Evolutionary conservation across 2,113 vertebrate species (phyloP).

Genomic region (Prolemur simus): DNA sequence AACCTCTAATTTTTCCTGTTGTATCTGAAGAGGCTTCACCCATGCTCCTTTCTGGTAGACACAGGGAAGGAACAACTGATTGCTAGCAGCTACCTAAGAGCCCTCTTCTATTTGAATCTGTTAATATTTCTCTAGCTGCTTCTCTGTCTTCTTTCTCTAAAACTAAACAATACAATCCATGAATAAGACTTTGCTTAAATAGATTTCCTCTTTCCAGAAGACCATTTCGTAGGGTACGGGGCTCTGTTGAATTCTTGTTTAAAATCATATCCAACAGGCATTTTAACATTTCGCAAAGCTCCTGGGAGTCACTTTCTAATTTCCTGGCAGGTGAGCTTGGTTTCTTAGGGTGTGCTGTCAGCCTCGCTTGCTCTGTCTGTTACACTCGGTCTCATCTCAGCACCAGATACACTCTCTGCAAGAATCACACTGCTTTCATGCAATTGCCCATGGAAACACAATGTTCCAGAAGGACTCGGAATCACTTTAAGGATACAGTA

Average conservation of each 20-base stretch:
- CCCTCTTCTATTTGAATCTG: not conserved
- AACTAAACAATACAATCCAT: not conserved
- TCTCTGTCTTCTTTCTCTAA: not conserved
- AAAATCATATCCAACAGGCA: not conserved
- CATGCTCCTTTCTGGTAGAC: not conserved
- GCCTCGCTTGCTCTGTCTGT: not conserved
- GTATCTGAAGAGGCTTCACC: not conserved
- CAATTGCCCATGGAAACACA: slow-evolving; percentile 53
- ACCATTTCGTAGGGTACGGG: not conserved
- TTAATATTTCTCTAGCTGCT: not conserved
- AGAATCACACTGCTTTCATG: slow-evolving; percentile 52
- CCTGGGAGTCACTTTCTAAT: slow-evolving; percentile 37
- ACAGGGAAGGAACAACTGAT: not conserved
- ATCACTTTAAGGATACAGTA: slow-evolving; percentile 23
- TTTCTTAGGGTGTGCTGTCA: not conserved
- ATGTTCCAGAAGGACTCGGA: slow-evolving; percentile 65
- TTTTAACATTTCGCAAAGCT: slow-evolving; percentile 26
- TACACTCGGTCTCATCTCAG: not conserved
- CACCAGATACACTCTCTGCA: slow-evolving; percentile 24
- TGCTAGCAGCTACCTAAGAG: not conserved
- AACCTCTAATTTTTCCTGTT: not conserved
- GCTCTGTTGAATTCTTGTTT: not conserved
- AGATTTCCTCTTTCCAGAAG: not conserved
- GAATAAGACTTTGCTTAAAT: not conserved
- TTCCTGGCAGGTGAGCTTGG: slow-evolving; percentile 43